phyloP scores from a whole-genome alignment of 1,140 invertebrate genomes.

The Watersipora subatra region DNA sequence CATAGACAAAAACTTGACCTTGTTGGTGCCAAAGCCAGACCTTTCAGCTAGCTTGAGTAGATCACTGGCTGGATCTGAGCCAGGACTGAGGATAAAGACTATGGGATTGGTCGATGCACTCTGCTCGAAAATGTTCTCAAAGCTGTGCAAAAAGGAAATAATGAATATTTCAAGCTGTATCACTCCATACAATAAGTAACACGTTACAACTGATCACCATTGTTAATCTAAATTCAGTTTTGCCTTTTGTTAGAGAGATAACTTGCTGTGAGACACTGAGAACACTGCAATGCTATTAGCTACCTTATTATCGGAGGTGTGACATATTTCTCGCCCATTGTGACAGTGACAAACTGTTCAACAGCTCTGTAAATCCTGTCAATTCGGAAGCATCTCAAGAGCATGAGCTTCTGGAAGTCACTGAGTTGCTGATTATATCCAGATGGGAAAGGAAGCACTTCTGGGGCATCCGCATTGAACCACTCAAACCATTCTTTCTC shows the following conservation, averaged over 20 bases:
- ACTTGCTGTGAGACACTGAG: no score
- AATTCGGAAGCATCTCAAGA: constrained; percentile 68
- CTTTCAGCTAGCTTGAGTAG: constrained; percentile 70
- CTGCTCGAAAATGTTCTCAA: constrained; percentile 66
- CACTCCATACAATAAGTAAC: no score
- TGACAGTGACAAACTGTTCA: constrained; percentile 59
- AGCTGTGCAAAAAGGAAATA: no score
- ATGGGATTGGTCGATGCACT: constrained; percentile 63
- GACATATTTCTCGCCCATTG: constrained; percentile 71
- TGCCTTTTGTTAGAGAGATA: no score
- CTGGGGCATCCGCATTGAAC: constrained; percentile 66
- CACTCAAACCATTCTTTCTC: constrained; percentile 45
- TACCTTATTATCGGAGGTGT: constrained; percentile 58
- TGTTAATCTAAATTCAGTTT: no score
- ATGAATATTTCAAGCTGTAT: no score
- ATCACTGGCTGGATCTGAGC: constrained; percentile 71
- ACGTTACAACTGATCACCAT: no score
- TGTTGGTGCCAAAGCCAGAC: constrained; percentile 54
- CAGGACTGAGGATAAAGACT: constrained; percentile 72
- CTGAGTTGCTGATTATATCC: constrained; percentile 49
- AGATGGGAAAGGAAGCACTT: constrained; percentile 52
- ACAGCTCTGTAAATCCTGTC: constrained; percentile 70
- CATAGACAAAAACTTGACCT: constrained; percentile 67
- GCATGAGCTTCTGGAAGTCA: constrained; percentile 62
- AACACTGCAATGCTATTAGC: neutral